phyloP scores from a whole-genome alignment of 1,140 invertebrate species.

The Saccostrea glomerata region DNA sequence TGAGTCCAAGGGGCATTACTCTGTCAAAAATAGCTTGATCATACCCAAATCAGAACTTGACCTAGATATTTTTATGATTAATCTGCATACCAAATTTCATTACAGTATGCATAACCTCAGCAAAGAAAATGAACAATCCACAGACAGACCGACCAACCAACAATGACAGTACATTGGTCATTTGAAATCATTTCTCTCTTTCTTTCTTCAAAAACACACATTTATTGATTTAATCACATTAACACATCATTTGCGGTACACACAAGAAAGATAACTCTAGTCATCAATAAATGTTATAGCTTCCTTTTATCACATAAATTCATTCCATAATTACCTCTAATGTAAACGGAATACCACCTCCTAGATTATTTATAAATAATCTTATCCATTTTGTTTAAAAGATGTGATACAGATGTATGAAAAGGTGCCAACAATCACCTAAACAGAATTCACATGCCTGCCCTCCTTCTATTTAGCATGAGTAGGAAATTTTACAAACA shows the following conservation, averaged over 20 bases:
- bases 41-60: too few relatives aligned
- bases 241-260: neutral
- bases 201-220: neutral
- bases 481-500: too few relatives aligned
- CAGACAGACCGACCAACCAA: too few relatives aligned
- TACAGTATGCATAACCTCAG: too few relatives aligned
- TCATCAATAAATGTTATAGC: neutral
- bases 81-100: too few relatives aligned
- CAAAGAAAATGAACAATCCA: too few relatives aligned
- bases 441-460: neutral
- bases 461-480: neutral
- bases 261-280: neutral
- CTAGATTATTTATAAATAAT: slow-evolving; percentile 10
- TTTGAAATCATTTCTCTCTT: neutral
- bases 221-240: too few relatives aligned
- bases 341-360: neutral
- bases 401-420: neutral
- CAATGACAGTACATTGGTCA: neutral
- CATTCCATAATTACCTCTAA: neutral
- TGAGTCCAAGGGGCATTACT: too few relatives aligned
- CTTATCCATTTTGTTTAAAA: neutral
- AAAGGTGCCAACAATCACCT: neutral
- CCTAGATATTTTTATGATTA: too few relatives aligned
- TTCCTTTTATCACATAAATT: neutral
- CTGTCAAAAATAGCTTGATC: too few relatives aligned